phyloP scores from a whole-genome alignment of 2,113 vertebrate genomes.

The Nematolebias whitei region DNA sequence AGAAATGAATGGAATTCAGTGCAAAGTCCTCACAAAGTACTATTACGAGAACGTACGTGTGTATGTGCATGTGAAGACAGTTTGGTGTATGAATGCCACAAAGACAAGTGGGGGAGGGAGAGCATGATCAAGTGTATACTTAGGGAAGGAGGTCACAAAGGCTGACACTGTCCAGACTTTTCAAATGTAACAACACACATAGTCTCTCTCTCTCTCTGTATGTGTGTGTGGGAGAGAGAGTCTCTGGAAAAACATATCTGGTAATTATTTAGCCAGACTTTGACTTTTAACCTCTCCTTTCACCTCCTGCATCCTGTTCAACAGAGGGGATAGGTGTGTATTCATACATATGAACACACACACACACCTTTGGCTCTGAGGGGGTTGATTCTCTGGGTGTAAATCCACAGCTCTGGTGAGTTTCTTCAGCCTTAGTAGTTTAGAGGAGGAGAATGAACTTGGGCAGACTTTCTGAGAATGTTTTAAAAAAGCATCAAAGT shows the following conservation, averaged over 20 bases:
- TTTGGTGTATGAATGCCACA: constrained; percentile 20
- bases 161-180: constrained; percentile 71
- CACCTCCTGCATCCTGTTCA: constrained; percentile 75
- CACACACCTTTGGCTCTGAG: constrained; percentile 24
- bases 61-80: constrained; percentile 10
- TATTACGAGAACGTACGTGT: too few relatives aligned
- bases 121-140: constrained; percentile 57
- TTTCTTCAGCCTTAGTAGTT: constrained; percentile 19
- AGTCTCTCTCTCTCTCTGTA: constrained; percentile 11
- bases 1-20: too few relatives aligned
- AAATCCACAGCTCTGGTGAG: constrained; percentile 36
- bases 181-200: constrained; percentile 64
- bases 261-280: constrained; percentile 76
- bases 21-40: too few relatives aligned
- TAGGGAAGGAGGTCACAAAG: constrained; percentile 55
- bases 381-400: constrained; percentile 40
- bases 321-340: constrained; percentile 55
- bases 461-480: constrained; percentile 21
- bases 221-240: constrained; percentile 26
- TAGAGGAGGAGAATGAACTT: constrained; percentile 11
- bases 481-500: constrained; percentile 21
- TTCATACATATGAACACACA: constrained; percentile 64
- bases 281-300: constrained; percentile 71
- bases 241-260: constrained; percentile 51
- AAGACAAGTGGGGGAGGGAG: constrained; percentile 31